A percentile compares a stretch with the other conserved stretches of the same genome.
Evolutionary conservation across 2,888 invertebrate species (phyloP).

Genomic region (Zaprionus bogoriensis): DNA sequence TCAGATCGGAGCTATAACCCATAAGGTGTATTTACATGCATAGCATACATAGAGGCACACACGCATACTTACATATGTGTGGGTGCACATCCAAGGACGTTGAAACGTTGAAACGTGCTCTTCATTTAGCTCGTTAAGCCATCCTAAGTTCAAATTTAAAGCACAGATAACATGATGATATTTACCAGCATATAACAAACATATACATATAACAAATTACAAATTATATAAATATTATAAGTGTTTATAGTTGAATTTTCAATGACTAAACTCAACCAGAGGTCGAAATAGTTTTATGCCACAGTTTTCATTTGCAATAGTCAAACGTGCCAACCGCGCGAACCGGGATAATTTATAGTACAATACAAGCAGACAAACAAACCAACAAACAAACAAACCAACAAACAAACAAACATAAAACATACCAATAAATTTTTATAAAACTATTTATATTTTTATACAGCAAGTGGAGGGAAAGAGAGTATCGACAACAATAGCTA

Average conservation of each 20-base stretch:
- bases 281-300: slow-evolving; percentile 51
- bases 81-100: no score
- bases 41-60: no score
- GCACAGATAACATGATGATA: slow-evolving; percentile 42
- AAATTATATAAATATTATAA: slow-evolving; percentile 63
- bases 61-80: no score
- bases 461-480: slow-evolving; percentile 55
- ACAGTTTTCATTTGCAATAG: slow-evolving; percentile 83
- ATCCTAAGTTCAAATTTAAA: slow-evolving; percentile 73
- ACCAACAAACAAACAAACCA: slow-evolving; percentile 48
- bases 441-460: slow-evolving; percentile 83
- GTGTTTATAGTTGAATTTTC: slow-evolving; percentile 69
- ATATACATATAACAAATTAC: slow-evolving; percentile 42
- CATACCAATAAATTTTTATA: slow-evolving; percentile 69
- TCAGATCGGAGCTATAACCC: slow-evolving; percentile 43
- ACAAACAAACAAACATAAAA: slow-evolving; percentile 60
- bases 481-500: slow-evolving; percentile 61
- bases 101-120: slow-evolving; percentile 27
- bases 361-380: slow-evolving; percentile 77
- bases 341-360: slow-evolving; percentile 84
- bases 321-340: slow-evolving; percentile 66
- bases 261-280: slow-evolving; percentile 29
- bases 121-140: slow-evolving; percentile 67
- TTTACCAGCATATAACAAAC: slow-evolving; percentile 58
- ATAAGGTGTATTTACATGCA: slow-evolving; percentile 18